phyloP scores from a whole-genome alignment of 1,140 invertebrate species.

The Yoshiicerus persimilis region DNA sequence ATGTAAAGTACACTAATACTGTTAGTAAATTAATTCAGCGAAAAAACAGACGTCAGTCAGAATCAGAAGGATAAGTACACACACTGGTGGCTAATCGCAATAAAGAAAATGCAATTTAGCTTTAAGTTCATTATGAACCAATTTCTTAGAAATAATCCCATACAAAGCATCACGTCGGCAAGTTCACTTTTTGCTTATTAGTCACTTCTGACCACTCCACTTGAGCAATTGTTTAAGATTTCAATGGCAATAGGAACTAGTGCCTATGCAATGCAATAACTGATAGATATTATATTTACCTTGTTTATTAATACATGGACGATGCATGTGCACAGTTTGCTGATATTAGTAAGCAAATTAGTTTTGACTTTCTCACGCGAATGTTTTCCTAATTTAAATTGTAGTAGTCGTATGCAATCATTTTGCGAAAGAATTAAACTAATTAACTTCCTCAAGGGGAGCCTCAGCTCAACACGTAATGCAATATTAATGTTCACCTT shows the following conservation, averaged over 20 bases:
- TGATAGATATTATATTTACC: background rate
- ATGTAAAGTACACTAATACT: background rate
- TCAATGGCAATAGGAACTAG: background rate
- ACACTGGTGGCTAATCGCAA: background rate
- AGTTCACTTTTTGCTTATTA: slow-evolving; percentile 13
- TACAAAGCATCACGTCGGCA: slow-evolving; percentile 1
- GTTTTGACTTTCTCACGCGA: slow-evolving; percentile 7
- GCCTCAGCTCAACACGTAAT: background rate
- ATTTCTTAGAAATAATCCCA: background rate
- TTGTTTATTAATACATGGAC: background rate
- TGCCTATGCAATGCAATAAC: background rate
- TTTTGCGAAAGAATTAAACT: background rate
- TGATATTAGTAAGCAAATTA: background rate
- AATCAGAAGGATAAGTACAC: background rate
- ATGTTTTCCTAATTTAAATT: slow-evolving; percentile 14
- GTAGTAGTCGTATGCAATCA: background rate
- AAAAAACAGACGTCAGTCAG: background rate
- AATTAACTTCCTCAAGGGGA: slow-evolving; percentile 12
- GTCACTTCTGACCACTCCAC: background rate
- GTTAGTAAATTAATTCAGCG: background rate
- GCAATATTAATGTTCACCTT: background rate
- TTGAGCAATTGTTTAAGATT: background rate
- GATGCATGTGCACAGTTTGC: background rate
- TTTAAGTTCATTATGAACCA: slow-evolving; percentile 12
- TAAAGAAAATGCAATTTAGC: background rate